phyloP scores from a whole-genome alignment of 2,797 vertebrate genomes.

The Sus cebifrons region DNA sequence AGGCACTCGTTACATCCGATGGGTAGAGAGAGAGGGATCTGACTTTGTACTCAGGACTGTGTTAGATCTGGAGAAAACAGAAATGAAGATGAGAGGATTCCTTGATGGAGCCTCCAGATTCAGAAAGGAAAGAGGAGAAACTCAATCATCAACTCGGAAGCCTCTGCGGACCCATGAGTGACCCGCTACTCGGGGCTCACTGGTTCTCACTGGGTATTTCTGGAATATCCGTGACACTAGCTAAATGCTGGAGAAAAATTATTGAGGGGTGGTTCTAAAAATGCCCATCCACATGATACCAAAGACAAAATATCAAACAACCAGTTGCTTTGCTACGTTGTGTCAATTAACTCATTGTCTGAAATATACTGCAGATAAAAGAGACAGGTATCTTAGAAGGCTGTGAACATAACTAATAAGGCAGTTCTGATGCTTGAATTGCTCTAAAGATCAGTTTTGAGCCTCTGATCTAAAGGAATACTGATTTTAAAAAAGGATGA shows the following conservation, averaged over 20 bases:
- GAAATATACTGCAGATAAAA: background rate
- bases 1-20: background rate
- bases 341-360: background rate
- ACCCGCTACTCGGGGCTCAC: background rate
- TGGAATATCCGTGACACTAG: background rate
- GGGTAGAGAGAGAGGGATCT: background rate
- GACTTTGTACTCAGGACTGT: background rate
- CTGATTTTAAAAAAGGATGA: background rate
- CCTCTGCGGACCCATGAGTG: rapidly evolving
- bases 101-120: background rate
- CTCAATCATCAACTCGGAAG: background rate
- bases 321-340: background rate
- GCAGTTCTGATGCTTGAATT: background rate
- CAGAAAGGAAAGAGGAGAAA: background rate
- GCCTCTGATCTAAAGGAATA: background rate
- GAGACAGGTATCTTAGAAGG: background rate
- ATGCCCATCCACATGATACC: background rate
- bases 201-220: background rate
- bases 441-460: background rate
- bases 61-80: background rate
- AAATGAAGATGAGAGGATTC: background rate
- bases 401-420: background rate
- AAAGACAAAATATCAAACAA: background rate
- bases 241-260: background rate
- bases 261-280: slow-evolving; percentile 56